Evolutionary conservation across 2,797 vertebrate genomes (phyloP), one percentile per base, ranked within the genome.

Genomic region (Enteromius trimaculatus): DNA sequence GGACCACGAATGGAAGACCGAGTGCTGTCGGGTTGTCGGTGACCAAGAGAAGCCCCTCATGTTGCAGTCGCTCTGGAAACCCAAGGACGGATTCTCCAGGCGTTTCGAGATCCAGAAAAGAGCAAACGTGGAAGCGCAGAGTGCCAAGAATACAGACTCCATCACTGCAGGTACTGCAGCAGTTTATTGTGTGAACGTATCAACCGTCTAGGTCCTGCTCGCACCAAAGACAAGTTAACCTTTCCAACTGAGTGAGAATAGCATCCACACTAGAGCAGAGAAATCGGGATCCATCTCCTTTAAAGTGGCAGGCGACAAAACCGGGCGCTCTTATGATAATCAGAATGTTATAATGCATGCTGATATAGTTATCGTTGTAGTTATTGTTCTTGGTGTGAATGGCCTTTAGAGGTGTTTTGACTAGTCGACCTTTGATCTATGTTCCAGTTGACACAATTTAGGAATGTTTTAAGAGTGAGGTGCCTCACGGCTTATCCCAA

Each of bases 11-110:
- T 96, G 95, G 95, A 93, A 87, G 88, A 92, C 93, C 29, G 94
- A 95, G 87, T 96, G 94, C 75, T 94, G 94, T 86, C 91, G 95
- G 29, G 92, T 93, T 47, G 93, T 96, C 68, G 93, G 92, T 0
- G 93, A 94, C 89, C 84, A 86, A 1, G 95, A 96, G 90, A 94
- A 91, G 82, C 95, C 95, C 1, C 93, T 96, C 47, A 80, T 94
- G 89, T 90, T 96, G 83, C 95, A 96, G 92, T 93, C 94, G 0
- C 91, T 95, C 1, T 96, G 95, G 95, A 96, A 95, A 82, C 95
- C 95, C 44, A 95, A 95, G 80, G 94, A 95, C 4, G 95, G 95
- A 6, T 95, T 95, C 83, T 92, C 92, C 87, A 86, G 95, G 26
- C 92, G 95, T 1, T 96, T 96, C 37, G 95, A 96, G 77, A 95